Conservation (phyloP, 2,113 vertebrate species). For the Poeciliopsis retropinna region DNA sequence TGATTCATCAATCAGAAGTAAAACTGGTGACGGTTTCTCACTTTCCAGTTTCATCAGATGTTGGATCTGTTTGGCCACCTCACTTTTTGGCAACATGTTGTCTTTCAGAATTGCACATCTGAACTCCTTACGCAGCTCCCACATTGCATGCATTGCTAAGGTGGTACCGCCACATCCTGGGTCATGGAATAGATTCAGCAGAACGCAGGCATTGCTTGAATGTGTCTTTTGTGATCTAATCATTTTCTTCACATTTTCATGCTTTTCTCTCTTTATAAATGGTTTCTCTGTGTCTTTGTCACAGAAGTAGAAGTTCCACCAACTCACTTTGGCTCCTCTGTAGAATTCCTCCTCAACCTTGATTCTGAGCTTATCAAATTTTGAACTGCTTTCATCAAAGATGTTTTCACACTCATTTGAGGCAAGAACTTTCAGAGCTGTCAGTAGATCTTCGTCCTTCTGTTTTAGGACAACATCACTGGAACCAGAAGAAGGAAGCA, state of each 20-base stretch:
- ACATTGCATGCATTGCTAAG: not conserved
- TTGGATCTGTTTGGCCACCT: not conserved
- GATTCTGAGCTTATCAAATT: not conserved
- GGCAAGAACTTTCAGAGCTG: not conserved
- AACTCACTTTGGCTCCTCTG: not conserved
- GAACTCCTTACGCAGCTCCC: not conserved
- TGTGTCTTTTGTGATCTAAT: not conserved
- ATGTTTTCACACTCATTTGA: not conserved
- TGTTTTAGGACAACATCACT: not conserved
- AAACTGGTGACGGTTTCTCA: not conserved
- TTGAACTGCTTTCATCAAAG: not conserved
- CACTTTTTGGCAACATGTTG: not conserved
- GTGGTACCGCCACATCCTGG: not conserved
- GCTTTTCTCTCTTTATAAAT: not conserved
- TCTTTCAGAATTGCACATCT: not conserved
- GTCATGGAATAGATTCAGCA: not conserved
- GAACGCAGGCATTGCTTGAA: not conserved
- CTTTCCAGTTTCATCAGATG: not conserved
- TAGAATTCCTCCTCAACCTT: not conserved
- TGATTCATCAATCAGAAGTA: not conserved
- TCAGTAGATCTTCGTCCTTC: not conserved
- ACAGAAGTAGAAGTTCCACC: not conserved
- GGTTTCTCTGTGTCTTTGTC: not conserved
- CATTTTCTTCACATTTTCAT: not conserved
- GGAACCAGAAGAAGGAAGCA: not conserved